Conservation (phyloP, 2,113 vertebrate species). For the Etheostoma cragini region DNA sequence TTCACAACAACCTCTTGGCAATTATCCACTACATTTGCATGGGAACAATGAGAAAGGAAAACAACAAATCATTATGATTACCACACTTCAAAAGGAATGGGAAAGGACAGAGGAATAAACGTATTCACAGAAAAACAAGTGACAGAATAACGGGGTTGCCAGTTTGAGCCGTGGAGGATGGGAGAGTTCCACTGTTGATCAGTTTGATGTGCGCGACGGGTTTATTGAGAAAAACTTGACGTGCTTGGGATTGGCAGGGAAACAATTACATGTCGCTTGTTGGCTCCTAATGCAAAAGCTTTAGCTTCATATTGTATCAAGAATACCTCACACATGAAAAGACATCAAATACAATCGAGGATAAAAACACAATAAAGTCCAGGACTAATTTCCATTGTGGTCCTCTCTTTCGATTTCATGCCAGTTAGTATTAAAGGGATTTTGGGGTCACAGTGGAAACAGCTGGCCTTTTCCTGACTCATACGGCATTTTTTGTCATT, state of each 20-base stretch:
- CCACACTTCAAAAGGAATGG: slow-evolving; percentile 63
- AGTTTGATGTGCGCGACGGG: slow-evolving; percentile 33
- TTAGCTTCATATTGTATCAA: too few relatives aligned
- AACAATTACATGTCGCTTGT: slow-evolving; percentile 41
- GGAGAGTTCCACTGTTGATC: slow-evolving; percentile 35
- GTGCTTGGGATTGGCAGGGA: slow-evolving; percentile 50
- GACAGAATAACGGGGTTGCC: slow-evolving; percentile 20
- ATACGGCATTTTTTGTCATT: slow-evolving; percentile 21
- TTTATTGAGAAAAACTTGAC: slow-evolving; percentile 22
- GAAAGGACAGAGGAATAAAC: slow-evolving; percentile 33
- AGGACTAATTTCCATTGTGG: too few relatives aligned
- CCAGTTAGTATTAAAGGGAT: slow-evolving; percentile 35
- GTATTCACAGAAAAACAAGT: slow-evolving; percentile 43
- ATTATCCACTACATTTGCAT: slow-evolving; percentile 77
- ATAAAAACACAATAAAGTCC: too few relatives aligned
- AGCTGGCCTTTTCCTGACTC: slow-evolving; percentile 36
- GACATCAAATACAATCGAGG: too few relatives aligned
- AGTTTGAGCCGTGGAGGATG: slow-evolving; percentile 38
- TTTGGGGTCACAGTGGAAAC: background rate
- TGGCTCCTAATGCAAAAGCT: slow-evolving; percentile 30
- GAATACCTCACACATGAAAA: too few relatives aligned
- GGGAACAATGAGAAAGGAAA: slow-evolving; percentile 67
- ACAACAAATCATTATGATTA: slow-evolving; percentile 56
- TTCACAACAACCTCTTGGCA: slow-evolving; percentile 60
- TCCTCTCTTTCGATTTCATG: slow-evolving; percentile 29